phyloP scores from a whole-genome alignment of 2,797 vertebrate species.

The Anas capensis region DNA sequence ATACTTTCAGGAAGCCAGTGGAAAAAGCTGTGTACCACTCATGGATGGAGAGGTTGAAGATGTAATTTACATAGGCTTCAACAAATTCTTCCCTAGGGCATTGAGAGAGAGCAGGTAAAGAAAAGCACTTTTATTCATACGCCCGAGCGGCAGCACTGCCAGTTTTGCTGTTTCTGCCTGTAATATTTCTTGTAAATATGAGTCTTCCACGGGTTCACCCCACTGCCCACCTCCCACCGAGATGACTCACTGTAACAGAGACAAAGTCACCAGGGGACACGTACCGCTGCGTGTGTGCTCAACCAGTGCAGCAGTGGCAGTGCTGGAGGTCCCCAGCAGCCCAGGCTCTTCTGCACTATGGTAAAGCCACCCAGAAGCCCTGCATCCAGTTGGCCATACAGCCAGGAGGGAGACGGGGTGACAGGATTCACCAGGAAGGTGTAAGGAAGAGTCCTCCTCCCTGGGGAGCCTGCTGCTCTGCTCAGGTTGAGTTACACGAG shows the following conservation, averaged over 20 bases:
- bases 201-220: neutral
- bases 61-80: constrained; percentile 91
- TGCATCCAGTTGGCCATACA: neutral
- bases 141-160: neutral
- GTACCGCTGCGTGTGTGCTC: neutral
- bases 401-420: neutral
- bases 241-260: neutral
- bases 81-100: constrained; percentile 92
- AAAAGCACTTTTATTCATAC: constrained; percentile 2
- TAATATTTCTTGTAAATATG: neutral
- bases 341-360: neutral
- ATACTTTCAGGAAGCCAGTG: constrained; percentile 96
- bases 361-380: neutral
- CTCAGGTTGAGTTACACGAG: neutral
- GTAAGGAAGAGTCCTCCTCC: neutral
- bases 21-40: constrained; percentile 94
- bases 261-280: neutral
- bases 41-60: constrained; percentile 89
- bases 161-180: neutral
- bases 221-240: neutral
- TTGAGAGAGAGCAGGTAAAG: constrained; percentile 25
- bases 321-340: neutral
- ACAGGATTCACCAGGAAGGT: neutral
- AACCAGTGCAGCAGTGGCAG: neutral
- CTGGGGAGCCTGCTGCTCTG: neutral